Conservation (phyloP, 2,113 vertebrate species). For the Alethe castanea region DNA sequence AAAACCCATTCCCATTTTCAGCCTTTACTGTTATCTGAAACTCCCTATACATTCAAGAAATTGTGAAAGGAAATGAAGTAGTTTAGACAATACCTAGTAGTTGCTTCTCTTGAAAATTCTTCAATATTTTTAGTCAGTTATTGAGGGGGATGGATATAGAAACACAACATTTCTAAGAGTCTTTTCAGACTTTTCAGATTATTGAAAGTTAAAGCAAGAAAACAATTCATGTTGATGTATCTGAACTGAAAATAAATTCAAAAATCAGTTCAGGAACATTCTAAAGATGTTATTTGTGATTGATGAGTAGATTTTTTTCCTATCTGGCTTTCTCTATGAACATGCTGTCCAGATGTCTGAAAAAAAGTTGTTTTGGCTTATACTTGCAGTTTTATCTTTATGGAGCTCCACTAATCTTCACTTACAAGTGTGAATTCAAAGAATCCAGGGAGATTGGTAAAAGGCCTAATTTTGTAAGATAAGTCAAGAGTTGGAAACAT, state of each 20-base stretch:
- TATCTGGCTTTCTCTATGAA: neutral
- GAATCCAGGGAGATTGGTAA: neutral
- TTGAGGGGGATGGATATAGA: fast-evolving
- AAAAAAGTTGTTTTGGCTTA: neutral
- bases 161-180: neutral
- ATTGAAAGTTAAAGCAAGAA: neutral
- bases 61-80: neutral
- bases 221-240: neutral
- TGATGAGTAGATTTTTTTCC: neutral
- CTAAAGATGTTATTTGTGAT: neutral
- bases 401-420: neutral
- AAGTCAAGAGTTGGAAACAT: neutral
- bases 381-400: neutral
- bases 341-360: neutral
- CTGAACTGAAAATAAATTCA: neutral
- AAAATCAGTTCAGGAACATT: neutral
- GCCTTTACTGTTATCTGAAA: neutral
- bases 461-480: neutral
- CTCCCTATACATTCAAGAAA: neutral
- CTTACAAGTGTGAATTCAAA: neutral
- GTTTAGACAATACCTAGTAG: neutral
- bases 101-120: neutral
- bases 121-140: neutral
- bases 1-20: neutral
- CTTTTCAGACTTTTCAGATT: neutral